Conservation (phyloP, 2,113 vertebrate genomes). For the Pheucticus melanocephalus region DNA sequence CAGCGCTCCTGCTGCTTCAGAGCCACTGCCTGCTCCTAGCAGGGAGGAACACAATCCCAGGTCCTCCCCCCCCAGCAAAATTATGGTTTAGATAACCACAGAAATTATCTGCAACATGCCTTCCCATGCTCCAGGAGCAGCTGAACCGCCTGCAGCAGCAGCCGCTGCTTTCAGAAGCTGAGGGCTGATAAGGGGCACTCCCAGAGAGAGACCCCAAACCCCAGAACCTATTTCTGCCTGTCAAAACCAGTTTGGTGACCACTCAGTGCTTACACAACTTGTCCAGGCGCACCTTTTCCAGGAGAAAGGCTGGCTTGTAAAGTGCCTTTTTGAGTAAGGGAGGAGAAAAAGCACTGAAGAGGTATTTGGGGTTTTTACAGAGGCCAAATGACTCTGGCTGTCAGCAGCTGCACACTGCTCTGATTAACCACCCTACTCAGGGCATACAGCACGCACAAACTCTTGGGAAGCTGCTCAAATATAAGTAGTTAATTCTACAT, state of each 20-base stretch:
- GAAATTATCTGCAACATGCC: neutral
- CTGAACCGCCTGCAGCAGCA: neutral
- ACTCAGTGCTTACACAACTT: neutral
- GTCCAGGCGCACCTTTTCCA: neutral
- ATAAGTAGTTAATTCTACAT: neutral
- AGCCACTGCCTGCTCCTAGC: neutral
- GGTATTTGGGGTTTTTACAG: neutral
- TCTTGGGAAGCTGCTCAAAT: neutral
- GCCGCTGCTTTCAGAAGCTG: neutral
- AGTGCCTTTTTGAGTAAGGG: neutral
- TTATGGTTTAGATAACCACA: neutral
- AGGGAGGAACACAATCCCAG: fast-evolving
- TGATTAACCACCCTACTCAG: neutral
- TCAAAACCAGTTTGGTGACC: neutral
- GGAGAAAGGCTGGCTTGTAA: neutral
- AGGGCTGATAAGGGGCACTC: conserved; percentile 30
- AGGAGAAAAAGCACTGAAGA: neutral
- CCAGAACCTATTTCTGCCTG: neutral
- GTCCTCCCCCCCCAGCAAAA: neutral
- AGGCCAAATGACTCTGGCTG: neutral
- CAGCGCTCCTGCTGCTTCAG: neutral
- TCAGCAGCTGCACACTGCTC: neutral
- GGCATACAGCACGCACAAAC: neutral
- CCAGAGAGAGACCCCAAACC: neutral
- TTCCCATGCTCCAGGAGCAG: neutral